phyloP scores from a whole-genome alignment of 2,888 invertebrate species.

The Siphonodentalium dalli region DNA sequence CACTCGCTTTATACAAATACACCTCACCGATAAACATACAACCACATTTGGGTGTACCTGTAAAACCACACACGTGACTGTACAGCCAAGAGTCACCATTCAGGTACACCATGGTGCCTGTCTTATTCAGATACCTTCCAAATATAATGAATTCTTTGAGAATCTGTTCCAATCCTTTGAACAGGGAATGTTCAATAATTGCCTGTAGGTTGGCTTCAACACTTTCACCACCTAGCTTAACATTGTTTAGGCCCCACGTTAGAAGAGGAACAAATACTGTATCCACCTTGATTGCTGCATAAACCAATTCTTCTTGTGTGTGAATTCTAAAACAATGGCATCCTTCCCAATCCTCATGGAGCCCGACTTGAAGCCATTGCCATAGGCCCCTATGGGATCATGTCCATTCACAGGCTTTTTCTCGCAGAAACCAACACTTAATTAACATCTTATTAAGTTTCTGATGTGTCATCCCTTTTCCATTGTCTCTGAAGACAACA shows the following conservation, averaged over 20 bases:
- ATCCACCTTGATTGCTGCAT: conserved; percentile 45
- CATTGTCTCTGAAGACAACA: conserved; percentile 59
- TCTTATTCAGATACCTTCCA: too few species aligned
- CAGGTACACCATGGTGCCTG: too few species aligned
- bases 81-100: too few species aligned
- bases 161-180: conserved; percentile 45
- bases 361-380: conserved; percentile 64
- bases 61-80: too few species aligned
- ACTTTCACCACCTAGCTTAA: too few species aligned
- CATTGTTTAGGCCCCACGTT: conserved; percentile 45
- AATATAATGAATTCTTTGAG: conserved; percentile 51
- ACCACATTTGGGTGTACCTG: too few species aligned
- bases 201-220: conserved; percentile 47
- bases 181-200: conserved; percentile 50
- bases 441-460: conserved; percentile 60
- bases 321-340: conserved; percentile 62
- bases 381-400: conserved; percentile 61
- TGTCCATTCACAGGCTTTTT: conserved; percentile 47
- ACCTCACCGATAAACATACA: too few species aligned
- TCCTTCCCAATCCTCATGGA: conserved; percentile 63
- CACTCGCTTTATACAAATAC: too few species aligned
- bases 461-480: conserved; percentile 56
- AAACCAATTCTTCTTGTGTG: too few species aligned
- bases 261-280: conserved; percentile 60
- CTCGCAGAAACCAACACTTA: conserved; percentile 62